Base-by-base conservation (phyloP, 2,888 invertebrate genomes). In the Lycia hirtaria region DNA sequence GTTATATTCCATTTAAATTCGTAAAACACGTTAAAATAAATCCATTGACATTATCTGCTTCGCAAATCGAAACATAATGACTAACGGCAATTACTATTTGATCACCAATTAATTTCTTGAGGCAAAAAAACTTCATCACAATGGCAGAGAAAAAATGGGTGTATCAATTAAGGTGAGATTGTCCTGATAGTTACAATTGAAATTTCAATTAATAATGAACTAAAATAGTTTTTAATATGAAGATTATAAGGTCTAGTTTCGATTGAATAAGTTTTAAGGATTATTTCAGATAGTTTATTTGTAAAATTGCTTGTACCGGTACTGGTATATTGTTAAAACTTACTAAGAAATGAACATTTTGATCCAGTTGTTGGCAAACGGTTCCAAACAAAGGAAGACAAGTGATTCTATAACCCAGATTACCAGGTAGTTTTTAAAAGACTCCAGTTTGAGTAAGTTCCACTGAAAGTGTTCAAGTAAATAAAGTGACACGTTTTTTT, bases 11-110 rank as follows among this genome's bases (percentile, higher is more conserved):
- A n/a, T n/a, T n/a, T n/a, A n/a, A n/a, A n/a, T n/a, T n/a, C n/a
- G n/a, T n/a, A n/a, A n/a, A n/a, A n/a, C n/a, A n/a, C n/a, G n/a
- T 12, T 15, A 62, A 62, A 67, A 66, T 61, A 53, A 61, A 65
- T 49, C 51, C 50, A 50, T 61, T 62, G 64, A 63, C 59, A 66
- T 50, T 68, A 76, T 75, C 72, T 64, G 71, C 68, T 69, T 72
- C 69, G 74, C 71, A 74, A 78, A 81, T 77, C 73, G 64, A 57
- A 72, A 71, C 66, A 79, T 76, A 83, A 83, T 80, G 64, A 71
- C 38, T 85, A 85, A 85, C 85, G 85, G 84, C 57, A 65, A 66
- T 67, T 78, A 77, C 69, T 78, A 75, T 80, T 81, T 79, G 77
- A 68, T 63, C 78, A 80, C 78, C 80, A 80, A 85, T 85, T 83